Conservation (phyloP, 2,113 vertebrate species). For the human region GRCh38 chr7:39337001-39337500, state of each 20-base stretch:
- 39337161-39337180: slow-evolving; percentile 49
- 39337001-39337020: background rate
- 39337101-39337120: background rate
- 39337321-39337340: background rate
- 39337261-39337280: background rate
- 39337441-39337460: slow-evolving; percentile 35
- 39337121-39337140: slow-evolving; percentile 6
- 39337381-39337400: background rate
- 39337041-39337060: background rate
- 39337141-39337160: background rate
- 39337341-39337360: slow-evolving; percentile 42
- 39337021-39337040: background rate
- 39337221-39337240: background rate
- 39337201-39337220: background rate
- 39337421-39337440: slow-evolving; percentile 16
- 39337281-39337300: background rate
- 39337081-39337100: slow-evolving; percentile 22
- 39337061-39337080: background rate
- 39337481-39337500: slow-evolving; percentile 21
- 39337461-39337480: background rate
- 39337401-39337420: slow-evolving; percentile 19
- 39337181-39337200: slow-evolving; percentile 14
- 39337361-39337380: background rate
- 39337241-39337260: background rate
- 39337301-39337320: background rate